Conservation (phyloP, 1,140 invertebrate species). For the Leptinotarsa undecemlineata region DNA sequence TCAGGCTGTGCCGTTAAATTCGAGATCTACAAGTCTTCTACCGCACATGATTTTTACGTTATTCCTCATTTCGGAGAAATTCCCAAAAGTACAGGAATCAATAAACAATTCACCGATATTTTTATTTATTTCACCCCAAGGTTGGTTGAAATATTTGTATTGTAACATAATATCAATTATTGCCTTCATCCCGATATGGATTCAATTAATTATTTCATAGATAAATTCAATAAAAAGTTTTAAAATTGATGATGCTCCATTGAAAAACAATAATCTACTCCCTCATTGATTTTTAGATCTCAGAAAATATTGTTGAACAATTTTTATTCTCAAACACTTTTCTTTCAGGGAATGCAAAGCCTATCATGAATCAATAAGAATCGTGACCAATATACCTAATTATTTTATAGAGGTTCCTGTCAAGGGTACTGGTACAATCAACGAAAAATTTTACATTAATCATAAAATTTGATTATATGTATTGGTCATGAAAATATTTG, state of each 20-base stretch:
- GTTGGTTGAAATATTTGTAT: constrained; percentile 23
- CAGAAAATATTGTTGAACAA: too few species aligned
- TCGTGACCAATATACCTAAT: constrained; percentile 37
- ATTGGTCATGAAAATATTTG: too few species aligned
- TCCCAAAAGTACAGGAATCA: constrained; percentile 24
- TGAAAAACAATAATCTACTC: too few species aligned
- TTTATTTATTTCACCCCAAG: constrained; percentile 39
- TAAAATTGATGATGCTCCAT: too few species aligned
- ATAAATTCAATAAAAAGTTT: too few species aligned
- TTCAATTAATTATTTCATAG: too few species aligned
- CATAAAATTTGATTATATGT: constrained; percentile 25
- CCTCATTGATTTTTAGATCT: too few species aligned
- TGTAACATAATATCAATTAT: too few species aligned
- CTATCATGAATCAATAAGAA: constrained; percentile 37
- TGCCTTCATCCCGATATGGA: too few species aligned
- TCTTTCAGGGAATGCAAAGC: constrained; percentile 34
- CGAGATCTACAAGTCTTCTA: constrained; percentile 36
- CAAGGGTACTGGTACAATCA: constrained; percentile 34
- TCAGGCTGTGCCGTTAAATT: constrained; percentile 34
- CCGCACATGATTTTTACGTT: constrained; percentile 27
- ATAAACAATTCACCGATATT: constrained; percentile 27
- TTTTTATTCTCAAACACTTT: background rate
- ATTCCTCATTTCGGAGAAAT: constrained; percentile 34
- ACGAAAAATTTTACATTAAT: constrained; percentile 35
- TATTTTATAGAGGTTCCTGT: constrained; percentile 37